Evolutionary conservation across 2,888 invertebrate genomes (phyloP).

Genomic region (Ochropacha duplaris): DNA sequence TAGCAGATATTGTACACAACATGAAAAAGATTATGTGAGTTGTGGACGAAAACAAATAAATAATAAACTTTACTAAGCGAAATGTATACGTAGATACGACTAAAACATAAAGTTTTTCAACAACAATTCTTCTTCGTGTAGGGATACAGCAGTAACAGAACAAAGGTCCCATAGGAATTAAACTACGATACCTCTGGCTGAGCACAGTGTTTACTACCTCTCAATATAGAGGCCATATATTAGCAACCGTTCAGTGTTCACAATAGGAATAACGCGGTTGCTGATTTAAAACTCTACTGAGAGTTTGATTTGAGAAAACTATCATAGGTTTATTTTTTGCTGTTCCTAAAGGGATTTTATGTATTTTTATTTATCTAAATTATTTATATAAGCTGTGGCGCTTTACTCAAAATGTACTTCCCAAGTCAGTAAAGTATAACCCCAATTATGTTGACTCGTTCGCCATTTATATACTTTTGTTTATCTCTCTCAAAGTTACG

Average conservation of each 20-base stretch:
- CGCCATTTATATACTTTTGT: neutral
- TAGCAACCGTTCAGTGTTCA: neutral
- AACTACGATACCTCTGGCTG: slow-evolving; percentile 20
- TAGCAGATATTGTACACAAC: too few relatives aligned
- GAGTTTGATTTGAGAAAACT: neutral
- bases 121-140: slow-evolving; percentile 20
- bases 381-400: neutral
- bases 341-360: too few relatives aligned
- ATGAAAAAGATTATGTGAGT: neutral
- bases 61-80: neutral
- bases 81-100: neutral
- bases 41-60: neutral
- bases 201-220: slow-evolving; percentile 4
- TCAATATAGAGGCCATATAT: slow-evolving; percentile 1
- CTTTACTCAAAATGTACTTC: neutral
- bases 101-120: slow-evolving; percentile 19
- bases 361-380: too few relatives aligned
- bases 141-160: slow-evolving; percentile 17
- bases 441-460: neutral
- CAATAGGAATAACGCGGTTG: neutral
- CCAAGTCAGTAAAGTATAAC: neutral
- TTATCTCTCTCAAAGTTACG: slow-evolving; percentile 7
- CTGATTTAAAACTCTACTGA: neutral
- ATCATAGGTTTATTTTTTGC: too few relatives aligned
- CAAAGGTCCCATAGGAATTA: slow-evolving; percentile 21